Conservation (phyloP, 2,113 vertebrate species). For the Phodopus roborovskii region DNA sequence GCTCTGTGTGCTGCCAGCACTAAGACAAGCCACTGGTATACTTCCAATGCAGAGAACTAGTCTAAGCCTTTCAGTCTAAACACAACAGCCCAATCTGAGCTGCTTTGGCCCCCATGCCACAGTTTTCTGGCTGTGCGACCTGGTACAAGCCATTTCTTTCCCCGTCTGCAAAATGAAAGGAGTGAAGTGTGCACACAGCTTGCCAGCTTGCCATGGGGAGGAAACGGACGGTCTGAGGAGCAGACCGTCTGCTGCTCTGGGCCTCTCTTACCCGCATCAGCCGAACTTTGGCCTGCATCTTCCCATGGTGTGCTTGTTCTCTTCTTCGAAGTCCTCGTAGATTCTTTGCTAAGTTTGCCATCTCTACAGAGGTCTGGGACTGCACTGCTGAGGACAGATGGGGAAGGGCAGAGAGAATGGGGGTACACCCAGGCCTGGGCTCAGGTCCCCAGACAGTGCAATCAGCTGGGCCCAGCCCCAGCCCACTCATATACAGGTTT, state of each 20-base stretch:
- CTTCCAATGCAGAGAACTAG: background rate
- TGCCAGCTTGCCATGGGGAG: background rate
- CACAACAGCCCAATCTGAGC: background rate
- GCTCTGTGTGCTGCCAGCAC: background rate
- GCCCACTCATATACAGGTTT: background rate
- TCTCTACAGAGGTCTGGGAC: background rate
- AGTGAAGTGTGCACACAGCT: background rate
- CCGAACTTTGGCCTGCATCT: background rate
- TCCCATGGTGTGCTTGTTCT: background rate
- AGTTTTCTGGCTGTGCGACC: background rate
- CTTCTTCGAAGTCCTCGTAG: fast-evolving
- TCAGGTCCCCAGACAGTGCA: background rate
- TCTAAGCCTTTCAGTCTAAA: background rate
- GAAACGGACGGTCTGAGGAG: fast-evolving
- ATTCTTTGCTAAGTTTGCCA: background rate
- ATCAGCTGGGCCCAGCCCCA: background rate
- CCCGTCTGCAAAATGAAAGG: background rate
- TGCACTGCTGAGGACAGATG: background rate
- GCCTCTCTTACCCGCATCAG: constrained; percentile 53
- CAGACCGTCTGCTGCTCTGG: fast-evolving
- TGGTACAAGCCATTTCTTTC: background rate
- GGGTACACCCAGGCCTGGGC: background rate
- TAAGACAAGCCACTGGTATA: background rate
- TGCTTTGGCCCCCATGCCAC: background rate
- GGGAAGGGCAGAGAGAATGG: background rate